Base-by-base conservation (phyloP, 2,797 vertebrate species). In the Novumbra hubbsi region DNA sequence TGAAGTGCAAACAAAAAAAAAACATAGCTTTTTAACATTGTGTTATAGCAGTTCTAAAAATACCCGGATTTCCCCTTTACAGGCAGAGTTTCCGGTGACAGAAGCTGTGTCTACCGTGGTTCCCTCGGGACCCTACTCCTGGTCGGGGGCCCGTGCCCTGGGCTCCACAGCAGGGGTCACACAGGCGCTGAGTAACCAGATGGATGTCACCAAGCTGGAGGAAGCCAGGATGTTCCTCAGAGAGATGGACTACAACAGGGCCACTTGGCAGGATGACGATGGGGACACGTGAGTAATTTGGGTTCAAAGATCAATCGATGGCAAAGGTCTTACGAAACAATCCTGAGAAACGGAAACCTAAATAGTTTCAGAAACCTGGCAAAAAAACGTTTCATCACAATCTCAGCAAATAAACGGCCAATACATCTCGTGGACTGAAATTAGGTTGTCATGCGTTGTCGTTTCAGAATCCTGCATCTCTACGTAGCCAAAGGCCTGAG, bases 401-500 rank as follows among this genome's bases (percentile, higher is more conserved):
- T 38, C 8, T 38, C 8, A 8, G 3, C 34, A 38, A 38, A 8
- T 38, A 3, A 38, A n/a, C n/a, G 30, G 27, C 21, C 38, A 32
- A 78, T 76, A 70, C 50, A 28, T 64, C 24, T 72, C 64, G 55
- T 27, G 34, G 72, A 2, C 73, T 73, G 48, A 76, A 76, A 78
- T 68, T 32, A 41, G 78, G 77, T 71, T 30, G 24, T 77, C 0
- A 12, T 77, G 27, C 81, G 6, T 81, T 74, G 63, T 76, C 73
- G 68, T 27, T 15, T 48, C 85, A 97, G 96, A 80, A 93, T 96
- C 80, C 91, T 98, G 82, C 96, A 98, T 73, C 95, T 98, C 81
- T 95, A 95, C 81, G 94, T 93, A 0, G 96, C 95, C 11, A 95
- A 94, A 76, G 96, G 96, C 0, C 89, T 94, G 68, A 90, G 96